These are phyloP conservation scores for Ceyx melanurus DNA, from an alignment of 2,113 vertebrate genomes.

Conservation along the genomic window DNA sequence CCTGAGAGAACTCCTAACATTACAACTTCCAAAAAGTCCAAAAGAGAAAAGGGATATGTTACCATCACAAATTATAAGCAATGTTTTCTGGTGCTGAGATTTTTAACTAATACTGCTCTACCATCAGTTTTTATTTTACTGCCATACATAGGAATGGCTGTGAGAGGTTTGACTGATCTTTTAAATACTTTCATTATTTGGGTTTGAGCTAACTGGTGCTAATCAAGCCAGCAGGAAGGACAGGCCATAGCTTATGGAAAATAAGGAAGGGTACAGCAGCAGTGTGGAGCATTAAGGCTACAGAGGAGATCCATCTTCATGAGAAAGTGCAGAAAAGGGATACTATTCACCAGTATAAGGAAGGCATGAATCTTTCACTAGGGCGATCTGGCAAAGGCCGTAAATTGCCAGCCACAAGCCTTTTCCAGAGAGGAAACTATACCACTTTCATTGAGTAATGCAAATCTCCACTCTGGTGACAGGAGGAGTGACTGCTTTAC, in stretches of 20 bases:
- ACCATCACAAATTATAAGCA: neutral
- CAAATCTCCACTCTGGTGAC: neutral
- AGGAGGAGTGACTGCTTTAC: neutral
- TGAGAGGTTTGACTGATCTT: neutral
- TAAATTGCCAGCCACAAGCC: neutral
- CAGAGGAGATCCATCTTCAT: neutral
- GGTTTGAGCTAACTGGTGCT: neutral
- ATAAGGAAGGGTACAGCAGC: neutral
- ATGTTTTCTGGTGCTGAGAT: neutral
- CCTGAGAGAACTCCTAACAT: neutral
- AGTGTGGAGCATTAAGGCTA: neutral
- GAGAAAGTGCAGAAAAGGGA: neutral
- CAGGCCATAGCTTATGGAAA: neutral
- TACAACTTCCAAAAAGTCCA: neutral
- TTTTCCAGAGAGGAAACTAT: neutral
- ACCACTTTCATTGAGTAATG: neutral
- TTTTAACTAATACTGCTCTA: neutral
- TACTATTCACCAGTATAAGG: neutral
- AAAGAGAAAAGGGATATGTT: neutral
- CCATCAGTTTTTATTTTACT: neutral
- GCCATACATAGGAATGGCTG: neutral
- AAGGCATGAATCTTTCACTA: neutral
- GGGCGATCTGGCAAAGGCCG: neutral
- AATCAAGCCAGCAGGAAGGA: neutral
- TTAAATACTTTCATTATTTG: neutral